Conservation (phyloP, 35 echinoderm and acorn worm genomes). For the Ophioderma brevispina region DNA sequence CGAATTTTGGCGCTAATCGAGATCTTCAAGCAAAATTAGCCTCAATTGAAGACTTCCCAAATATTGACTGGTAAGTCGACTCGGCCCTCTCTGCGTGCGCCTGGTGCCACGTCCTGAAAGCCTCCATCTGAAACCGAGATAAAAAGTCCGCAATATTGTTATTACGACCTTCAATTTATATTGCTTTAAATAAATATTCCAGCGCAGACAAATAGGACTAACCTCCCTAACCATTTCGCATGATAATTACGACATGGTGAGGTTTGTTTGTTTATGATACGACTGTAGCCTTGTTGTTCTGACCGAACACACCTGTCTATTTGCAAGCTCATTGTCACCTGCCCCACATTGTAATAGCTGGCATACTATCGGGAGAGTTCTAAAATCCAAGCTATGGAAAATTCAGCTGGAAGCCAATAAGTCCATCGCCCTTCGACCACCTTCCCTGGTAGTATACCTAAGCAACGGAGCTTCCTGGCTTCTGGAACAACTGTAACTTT, state of each 20-base stretch:
- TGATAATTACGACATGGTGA: too few species aligned
- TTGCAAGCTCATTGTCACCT: neutral
- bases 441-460: constrained; percentile 11
- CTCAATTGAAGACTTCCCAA: too few species aligned
- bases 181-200: neutral
- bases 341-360: constrained; percentile 6
- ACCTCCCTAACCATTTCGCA: neutral
- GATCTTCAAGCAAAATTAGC: too few species aligned
- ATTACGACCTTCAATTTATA: too few species aligned
- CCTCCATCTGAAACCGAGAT: too few species aligned
- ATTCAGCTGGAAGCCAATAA: neutral
- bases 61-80: too few species aligned
- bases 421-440: constrained; percentile 45
- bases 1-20: neutral
- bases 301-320: neutral
- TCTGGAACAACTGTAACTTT: neutral
- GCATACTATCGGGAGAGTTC: constrained; percentile 10
- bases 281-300: constrained; percentile 8
- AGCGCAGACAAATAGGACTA: too few species aligned
- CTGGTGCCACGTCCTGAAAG: neutral
- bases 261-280: constrained; percentile 10
- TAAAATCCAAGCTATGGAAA: constrained; percentile 30
- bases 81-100: too few species aligned
- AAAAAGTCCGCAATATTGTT: too few species aligned
- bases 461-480: constrained; percentile 22